These are phyloP conservation scores for Drosophila mayaguana DNA, from an alignment of 2,888 invertebrate genomes.

Conservation along the genomic window DNA sequence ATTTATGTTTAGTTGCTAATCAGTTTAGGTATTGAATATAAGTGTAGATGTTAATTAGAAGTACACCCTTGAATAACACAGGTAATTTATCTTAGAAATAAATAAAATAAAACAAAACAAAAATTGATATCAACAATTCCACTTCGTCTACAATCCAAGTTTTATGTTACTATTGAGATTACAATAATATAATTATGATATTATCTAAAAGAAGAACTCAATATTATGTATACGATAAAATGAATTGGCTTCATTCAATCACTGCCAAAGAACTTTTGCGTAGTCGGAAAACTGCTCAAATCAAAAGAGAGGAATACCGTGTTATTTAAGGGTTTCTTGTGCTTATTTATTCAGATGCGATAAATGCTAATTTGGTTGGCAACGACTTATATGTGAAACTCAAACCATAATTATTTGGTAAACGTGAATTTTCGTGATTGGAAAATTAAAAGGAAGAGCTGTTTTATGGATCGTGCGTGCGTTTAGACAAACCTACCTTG, in stretches of 20 bases:
- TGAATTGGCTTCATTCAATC: conserved; percentile 7
- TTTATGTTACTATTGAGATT: conserved; percentile 7
- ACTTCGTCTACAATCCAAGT: conserved; percentile 12
- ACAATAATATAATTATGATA: conserved; percentile 6
- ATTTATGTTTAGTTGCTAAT: conserved; percentile 26
- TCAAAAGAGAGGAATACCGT: conserved; percentile 26
- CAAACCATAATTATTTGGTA: conserved; percentile 31
- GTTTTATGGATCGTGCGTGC: conserved; percentile 50
- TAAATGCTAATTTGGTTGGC: conserved; percentile 39
- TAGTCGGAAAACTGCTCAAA: conserved; percentile 25
- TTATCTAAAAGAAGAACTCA: not conserved
- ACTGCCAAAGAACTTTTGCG: conserved; percentile 11
- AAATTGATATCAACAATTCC: not conserved
- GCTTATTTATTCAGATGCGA: conserved; percentile 40
- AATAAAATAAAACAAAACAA: not conserved
- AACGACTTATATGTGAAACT: conserved; percentile 29
- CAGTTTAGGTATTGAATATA: conserved; percentile 21
- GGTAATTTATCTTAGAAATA: conserved; percentile 15
- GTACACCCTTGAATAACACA: conserved; percentile 50
- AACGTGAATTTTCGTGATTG: conserved; percentile 38
- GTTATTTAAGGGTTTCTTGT: conserved; percentile 50
- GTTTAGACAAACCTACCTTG: conserved; percentile 90
- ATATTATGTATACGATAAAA: conserved; percentile 2
- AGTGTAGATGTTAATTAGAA: conserved; percentile 27
- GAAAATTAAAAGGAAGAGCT: conserved; percentile 15